These are phyloP conservation scores for Geotrupes spiniger DNA, from an alignment of 2,888 invertebrate genomes.

Conservation along the genomic window DNA sequence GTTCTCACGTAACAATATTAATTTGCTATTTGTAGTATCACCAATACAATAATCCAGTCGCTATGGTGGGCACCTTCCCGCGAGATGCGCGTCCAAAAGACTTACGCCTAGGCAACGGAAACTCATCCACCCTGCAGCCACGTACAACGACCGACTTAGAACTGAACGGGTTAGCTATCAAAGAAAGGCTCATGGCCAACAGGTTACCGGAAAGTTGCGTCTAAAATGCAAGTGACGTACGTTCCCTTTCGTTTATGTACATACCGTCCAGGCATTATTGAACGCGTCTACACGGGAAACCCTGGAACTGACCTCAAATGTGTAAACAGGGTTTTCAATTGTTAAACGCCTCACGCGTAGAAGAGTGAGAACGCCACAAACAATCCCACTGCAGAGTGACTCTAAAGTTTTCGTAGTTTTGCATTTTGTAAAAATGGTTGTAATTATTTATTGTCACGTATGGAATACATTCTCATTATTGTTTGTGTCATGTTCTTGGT, in stretches of 20 bases:
- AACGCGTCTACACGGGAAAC: too few species aligned
- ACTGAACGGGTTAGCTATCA: slow-evolving; percentile 82
- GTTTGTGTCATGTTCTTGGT: too few species aligned
- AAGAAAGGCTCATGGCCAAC: slow-evolving; percentile 82
- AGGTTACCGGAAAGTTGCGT: slow-evolving; percentile 87
- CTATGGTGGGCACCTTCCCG: slow-evolving; percentile 56
- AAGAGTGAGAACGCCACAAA: too few species aligned
- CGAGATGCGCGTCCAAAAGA: slow-evolving; percentile 56
- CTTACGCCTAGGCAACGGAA: slow-evolving; percentile 51
- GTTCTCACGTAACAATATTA: background rate
- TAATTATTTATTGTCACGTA: slow-evolving; percentile 2
- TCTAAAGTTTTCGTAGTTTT: too few species aligned
- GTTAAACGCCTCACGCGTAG: background rate
- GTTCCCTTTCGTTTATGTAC: slow-evolving; percentile 20
- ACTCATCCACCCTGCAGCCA: slow-evolving; percentile 52
- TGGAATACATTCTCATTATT: background rate
- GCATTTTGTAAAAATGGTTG: background rate
- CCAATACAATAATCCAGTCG: slow-evolving; percentile 55
- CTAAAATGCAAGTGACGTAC: slow-evolving; percentile 50
- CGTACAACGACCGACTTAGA: slow-evolving; percentile 46
- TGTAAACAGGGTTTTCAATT: slow-evolving; percentile 3
- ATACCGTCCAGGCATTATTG: slow-evolving; percentile 31
- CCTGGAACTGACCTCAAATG: too few species aligned
- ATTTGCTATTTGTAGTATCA: slow-evolving; percentile 41
- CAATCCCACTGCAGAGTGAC: too few species aligned